Percentiles rank a stretch among this genome's conserved stretches.
These are phyloP conservation scores for Napeogenes inachia DNA, from an alignment of 2,888 invertebrate species.

Conservation along the genomic window DNA sequence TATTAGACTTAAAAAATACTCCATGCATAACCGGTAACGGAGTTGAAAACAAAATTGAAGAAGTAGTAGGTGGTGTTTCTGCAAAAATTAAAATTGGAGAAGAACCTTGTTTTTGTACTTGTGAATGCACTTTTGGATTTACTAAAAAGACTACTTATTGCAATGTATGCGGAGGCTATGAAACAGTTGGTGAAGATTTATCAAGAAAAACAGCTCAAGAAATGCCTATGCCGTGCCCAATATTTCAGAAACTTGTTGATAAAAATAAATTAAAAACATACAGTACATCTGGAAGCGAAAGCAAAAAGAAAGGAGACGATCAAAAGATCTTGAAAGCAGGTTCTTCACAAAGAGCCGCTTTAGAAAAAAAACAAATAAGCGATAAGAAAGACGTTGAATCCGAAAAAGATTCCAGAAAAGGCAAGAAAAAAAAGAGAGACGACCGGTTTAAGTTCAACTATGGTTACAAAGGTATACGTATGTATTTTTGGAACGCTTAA, in stretches of 20 bases:
- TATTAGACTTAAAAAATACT: constrained; percentile 43
- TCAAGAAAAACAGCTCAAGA: constrained; percentile 34
- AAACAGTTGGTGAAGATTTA: constrained; percentile 53
- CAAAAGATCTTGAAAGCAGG: constrained; percentile 36
- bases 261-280: constrained; percentile 49
- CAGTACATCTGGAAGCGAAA: constrained; percentile 55
- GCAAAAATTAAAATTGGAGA: constrained; percentile 47
- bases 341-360: constrained; percentile 35
- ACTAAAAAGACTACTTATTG: constrained; percentile 63
- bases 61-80: constrained; percentile 46
- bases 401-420: constrained; percentile 53
- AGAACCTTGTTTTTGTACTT: constrained; percentile 61
- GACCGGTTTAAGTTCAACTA: constrained; percentile 67
- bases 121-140: constrained; percentile 63
- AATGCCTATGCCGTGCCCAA: constrained; percentile 60
- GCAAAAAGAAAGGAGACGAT: constrained; percentile 42
- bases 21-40: constrained; percentile 43
- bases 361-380: constrained; percentile 31
- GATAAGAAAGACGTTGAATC: constrained; percentile 49
- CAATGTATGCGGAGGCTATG: constrained; percentile 37
- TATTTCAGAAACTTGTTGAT: constrained; percentile 57
- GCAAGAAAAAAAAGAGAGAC: constrained; percentile 51
- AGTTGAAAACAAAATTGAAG: constrained; percentile 44
- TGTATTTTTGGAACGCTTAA: constrained; percentile 42
- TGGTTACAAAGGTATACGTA: constrained; percentile 73